A percentile compares a stretch with the other conserved stretches of the same genome.
These are phyloP conservation scores for Sicus ferrugineus DNA, from an alignment of 2,888 invertebrate genomes.

Conservation along the genomic window DNA sequence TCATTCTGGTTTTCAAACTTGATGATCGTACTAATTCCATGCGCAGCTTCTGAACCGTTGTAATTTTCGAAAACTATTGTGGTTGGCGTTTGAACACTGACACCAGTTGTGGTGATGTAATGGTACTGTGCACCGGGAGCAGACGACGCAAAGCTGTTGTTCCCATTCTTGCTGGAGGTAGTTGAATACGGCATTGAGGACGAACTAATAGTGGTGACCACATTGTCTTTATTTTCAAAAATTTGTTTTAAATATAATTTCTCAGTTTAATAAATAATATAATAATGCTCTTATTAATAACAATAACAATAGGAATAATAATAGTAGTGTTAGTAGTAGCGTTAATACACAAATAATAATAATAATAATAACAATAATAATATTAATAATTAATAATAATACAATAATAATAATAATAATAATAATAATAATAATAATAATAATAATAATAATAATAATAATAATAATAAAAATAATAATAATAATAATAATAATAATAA, in stretches of 20 bases:
- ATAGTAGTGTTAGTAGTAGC: constrained; percentile 21
- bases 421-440: too few species aligned
- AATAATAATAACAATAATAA: neutral
- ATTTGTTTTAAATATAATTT: constrained; percentile 55
- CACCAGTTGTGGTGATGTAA: constrained; percentile 56
- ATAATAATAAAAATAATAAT: too few species aligned
- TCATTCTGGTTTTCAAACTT: constrained; percentile 47
- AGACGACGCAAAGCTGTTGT: constrained; percentile 29
- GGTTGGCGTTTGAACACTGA: constrained; percentile 53
- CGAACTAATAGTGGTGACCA: constrained; percentile 64
- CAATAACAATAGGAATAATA: constrained; percentile 30
- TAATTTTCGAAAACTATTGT: constrained; percentile 59
- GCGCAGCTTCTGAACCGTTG: constrained; percentile 49
- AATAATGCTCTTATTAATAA: too few species aligned
- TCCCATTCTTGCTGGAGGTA: constrained; percentile 40
- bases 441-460: too few species aligned
- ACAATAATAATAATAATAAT: too few species aligned
- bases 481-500: too few species aligned
- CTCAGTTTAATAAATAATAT: constrained; percentile 37
- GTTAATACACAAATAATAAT: too few species aligned
- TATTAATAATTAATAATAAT: neutral
- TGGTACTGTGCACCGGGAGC: constrained; percentile 50
- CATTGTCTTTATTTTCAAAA: constrained; percentile 64
- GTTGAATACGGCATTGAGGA: constrained; percentile 55
- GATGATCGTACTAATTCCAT: constrained; percentile 50